Conservation (phyloP, 2,797 vertebrate genomes). For the Arremon brunneinucha region DNA sequence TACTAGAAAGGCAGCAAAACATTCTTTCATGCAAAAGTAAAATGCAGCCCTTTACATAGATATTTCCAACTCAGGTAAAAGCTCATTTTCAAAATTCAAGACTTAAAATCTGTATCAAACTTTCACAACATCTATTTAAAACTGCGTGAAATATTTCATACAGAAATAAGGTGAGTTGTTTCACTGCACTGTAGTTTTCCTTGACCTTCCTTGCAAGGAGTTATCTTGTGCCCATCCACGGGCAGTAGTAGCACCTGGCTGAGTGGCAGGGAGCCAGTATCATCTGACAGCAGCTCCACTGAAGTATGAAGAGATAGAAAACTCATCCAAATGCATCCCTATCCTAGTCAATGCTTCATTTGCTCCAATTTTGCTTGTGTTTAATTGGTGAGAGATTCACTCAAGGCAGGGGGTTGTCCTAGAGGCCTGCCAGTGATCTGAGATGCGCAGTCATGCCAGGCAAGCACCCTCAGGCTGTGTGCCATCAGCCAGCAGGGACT, state of each 20-base stretch:
- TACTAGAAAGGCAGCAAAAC: background rate
- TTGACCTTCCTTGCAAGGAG: background rate
- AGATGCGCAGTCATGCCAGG: fast-evolving
- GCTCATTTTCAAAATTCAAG: background rate
- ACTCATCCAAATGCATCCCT: background rate
- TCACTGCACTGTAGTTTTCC: background rate
- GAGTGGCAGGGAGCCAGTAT: background rate
- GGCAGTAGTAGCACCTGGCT: background rate
- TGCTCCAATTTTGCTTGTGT: background rate
- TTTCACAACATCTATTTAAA: background rate
- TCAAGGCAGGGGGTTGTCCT: fast-evolving
- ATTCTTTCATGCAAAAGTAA: background rate
- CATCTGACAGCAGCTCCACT: background rate
- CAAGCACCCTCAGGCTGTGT: background rate
- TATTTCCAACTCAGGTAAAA: background rate
- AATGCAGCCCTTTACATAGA: background rate
- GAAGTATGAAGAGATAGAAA: background rate
- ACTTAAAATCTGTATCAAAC: background rate
- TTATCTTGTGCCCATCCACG: background rate
- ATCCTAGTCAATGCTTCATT: background rate
- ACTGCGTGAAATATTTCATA: background rate
- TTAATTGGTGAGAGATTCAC: background rate
- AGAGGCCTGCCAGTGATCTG: background rate
- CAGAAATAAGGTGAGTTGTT: background rate
- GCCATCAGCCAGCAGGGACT: background rate